These are phyloP conservation scores for Plestiodon gilberti DNA, from an alignment of 2,113 vertebrate species.

Conservation along the genomic window DNA sequence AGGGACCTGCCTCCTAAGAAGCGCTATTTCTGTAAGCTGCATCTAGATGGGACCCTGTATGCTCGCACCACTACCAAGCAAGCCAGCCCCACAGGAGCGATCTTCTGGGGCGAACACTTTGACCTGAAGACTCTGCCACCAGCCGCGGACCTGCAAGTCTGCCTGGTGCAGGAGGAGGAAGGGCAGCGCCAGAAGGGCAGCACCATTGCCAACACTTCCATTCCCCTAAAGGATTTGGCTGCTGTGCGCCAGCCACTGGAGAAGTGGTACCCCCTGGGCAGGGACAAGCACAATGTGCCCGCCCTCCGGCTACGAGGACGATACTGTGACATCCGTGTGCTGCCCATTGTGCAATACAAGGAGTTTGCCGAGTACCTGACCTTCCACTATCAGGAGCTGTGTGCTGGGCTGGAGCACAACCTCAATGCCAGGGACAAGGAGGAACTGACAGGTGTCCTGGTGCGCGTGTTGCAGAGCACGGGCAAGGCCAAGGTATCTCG, in stretches of 20 bases:
- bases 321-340: conserved; percentile 85
- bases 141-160: conserved; percentile 80
- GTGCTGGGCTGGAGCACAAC: conserved; percentile 82
- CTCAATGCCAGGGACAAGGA: conserved; percentile 89
- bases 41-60: conserved; percentile 86
- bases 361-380: conserved; percentile 93
- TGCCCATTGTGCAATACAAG: conserved; percentile 92
- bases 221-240: conserved; percentile 76
- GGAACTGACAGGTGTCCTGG: conserved; percentile 88
- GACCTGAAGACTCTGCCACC: conserved; percentile 88
- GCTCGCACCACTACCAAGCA: conserved; percentile 84
- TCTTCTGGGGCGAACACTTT: conserved; percentile 87
- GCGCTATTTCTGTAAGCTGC: conserved; percentile 86
- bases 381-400: conserved; percentile 86
- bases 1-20: conserved; percentile 85
- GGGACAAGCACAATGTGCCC: conserved; percentile 69
- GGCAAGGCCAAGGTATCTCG: conserved; percentile 89
- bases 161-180: conserved; percentile 83
- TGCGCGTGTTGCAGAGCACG: conserved; percentile 89
- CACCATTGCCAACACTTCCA: conserved; percentile 78
- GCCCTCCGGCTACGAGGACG: conserved; percentile 84
- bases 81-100: conserved; percentile 61
- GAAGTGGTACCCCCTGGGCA: conserved; percentile 82
- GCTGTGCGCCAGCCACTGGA: conserved; percentile 78
- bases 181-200: conserved; percentile 78